phyloP scores from a whole-genome alignment of 2,888 invertebrate species.

The Xanthia togata region DNA sequence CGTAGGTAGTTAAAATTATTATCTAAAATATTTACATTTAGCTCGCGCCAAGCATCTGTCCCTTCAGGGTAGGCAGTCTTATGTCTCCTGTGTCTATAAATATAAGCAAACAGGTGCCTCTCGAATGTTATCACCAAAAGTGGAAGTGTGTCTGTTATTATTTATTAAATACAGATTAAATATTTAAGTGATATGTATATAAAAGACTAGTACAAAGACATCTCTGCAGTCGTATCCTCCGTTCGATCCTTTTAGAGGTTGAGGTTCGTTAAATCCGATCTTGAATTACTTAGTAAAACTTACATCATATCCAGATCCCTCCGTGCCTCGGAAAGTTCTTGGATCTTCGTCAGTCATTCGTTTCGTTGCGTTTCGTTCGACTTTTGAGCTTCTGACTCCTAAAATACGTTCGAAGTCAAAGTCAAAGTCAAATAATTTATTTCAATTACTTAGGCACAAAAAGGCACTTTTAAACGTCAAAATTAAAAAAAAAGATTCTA shows the following conservation, averaged over 20 bases:
- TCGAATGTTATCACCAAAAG: slow-evolving; percentile 50
- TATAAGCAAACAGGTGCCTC: slow-evolving; percentile 44
- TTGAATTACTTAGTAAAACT: no score
- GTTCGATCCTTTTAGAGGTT: background rate
- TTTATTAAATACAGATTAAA: slow-evolving; percentile 14
- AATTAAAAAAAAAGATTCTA: no score
- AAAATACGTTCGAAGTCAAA: no score
- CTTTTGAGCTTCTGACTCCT: no score
- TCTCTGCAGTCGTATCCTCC: background rate
- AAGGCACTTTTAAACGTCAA: no score
- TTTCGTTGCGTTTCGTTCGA: no score
- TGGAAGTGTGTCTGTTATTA: slow-evolving; percentile 4
- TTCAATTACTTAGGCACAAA: no score
- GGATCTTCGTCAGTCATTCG: no score
- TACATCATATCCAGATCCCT: no score
- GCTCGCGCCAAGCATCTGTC: slow-evolving; percentile 40
- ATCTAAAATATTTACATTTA: slow-evolving; percentile 44
- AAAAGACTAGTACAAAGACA: background rate
- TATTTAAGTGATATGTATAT: slow-evolving; percentile 3
- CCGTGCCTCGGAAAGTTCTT: no score
- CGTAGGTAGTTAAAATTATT: slow-evolving; percentile 31
- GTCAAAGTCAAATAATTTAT: no score
- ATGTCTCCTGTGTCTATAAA: slow-evolving; percentile 16
- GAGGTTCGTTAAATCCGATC: background rate
- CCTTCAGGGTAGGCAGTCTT: slow-evolving; percentile 12